Base-by-base conservation (phyloP, 2,797 vertebrate species). In the Psittacula echo region DNA sequence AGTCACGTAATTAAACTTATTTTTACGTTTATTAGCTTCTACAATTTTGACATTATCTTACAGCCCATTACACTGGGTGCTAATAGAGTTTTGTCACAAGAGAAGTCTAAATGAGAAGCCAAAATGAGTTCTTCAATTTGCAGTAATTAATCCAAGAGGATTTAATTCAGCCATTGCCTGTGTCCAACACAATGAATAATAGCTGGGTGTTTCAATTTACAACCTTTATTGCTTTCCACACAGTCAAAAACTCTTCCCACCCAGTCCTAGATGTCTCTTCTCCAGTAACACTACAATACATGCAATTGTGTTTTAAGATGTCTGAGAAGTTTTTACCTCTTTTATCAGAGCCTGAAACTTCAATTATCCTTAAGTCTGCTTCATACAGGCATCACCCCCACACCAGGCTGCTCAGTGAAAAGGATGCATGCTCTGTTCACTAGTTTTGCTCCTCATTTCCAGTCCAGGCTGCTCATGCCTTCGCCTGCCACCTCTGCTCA, bases 111-210 rank as follows among this genome's bases (percentile, higher is more conserved):
- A 94, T 60, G 77, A 95, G 80, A 64, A 93, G 54, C 7, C 64
- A 85, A 94, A 96, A 93, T n/a, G 5, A 79, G 71, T 68, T 89
- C 60, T 65, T 79, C 62, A 65, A 68, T 94, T 87, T 94, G 74
- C 37, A 93, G 30, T 68, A 96, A 95, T 92, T 94, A 93, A 85
- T 73, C 80, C 71, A 93, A 89, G 68, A 96, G 67, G 77, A 74
- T 86, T 90, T 90, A 82, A 83, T 79, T 91, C 23, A 6, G 70
- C n/a, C 48, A 58, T 64, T 88, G 34, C 45, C 71, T 65, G 44
- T 41, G 29, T 73, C 41, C 51, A 70, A 79, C 41, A 70, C 22
- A 79, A 66, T 16, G 60, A 89, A 17, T 47, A 74, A 73, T 14
- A 83, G 17, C 11, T 26, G 12, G 18, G 61, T 58, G 32, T 74